A percentile compares a stretch with the other conserved stretches of the same genome.
Conservation (phyloP, 2,888 invertebrate species). For the Ophioninae sp. region DNA sequence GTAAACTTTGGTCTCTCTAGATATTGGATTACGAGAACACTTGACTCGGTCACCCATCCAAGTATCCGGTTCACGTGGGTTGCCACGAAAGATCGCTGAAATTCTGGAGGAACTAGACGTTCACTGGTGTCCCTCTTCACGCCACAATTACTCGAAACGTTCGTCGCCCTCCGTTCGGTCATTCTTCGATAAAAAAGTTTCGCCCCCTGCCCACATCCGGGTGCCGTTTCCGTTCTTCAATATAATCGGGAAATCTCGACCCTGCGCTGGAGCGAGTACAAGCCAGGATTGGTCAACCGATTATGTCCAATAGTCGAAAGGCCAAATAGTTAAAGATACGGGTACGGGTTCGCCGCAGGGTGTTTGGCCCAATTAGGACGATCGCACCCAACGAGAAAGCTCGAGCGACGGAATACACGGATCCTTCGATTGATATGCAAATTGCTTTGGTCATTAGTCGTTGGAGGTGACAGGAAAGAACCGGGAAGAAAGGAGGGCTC, state of each 20-base stretch:
- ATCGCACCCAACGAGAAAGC: conserved; percentile 24
- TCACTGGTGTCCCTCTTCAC: too few species aligned
- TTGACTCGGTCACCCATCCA: too few species aligned
- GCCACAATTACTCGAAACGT: too few species aligned
- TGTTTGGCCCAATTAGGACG: conserved; percentile 36
- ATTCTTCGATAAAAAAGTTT: background rate
- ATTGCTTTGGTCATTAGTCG: conserved; percentile 74
- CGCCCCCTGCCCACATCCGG: background rate
- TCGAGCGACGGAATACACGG: conserved; percentile 13
- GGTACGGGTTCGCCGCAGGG: conserved; percentile 13
- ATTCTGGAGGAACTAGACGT: too few species aligned
- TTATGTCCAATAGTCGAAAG: conserved; percentile 16
- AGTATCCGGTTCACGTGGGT: too few species aligned
- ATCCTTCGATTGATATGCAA: conserved; percentile 76
- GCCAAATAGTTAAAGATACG: background rate
- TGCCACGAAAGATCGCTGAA: too few species aligned
- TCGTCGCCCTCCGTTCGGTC: background rate
- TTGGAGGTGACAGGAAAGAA: conserved; percentile 41
- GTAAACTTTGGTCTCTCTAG: too few species aligned
- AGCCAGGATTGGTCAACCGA: conserved; percentile 30
- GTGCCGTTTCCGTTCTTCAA: background rate
- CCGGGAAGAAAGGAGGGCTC: conserved; percentile 64
- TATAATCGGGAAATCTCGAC: background rate
- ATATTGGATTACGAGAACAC: too few species aligned
- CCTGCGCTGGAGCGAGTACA: background rate